A percentile compares a stretch with the other conserved stretches of the same genome.
Conservation (phyloP, 1,140 invertebrate species). For the Drosophila neocordata region DNA sequence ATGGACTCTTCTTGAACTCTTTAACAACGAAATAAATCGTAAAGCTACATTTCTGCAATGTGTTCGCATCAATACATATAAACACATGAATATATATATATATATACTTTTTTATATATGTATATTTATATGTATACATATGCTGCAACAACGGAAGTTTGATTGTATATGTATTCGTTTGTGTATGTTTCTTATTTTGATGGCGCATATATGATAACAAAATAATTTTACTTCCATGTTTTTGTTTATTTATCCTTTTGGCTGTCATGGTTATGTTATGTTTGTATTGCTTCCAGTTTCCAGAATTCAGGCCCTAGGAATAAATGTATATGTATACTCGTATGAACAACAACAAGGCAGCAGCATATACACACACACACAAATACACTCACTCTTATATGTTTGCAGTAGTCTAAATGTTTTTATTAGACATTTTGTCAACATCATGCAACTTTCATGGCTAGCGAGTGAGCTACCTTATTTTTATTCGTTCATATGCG, state of each 20-base stretch:
- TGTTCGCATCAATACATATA: neutral
- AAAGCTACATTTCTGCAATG: too few relatives aligned
- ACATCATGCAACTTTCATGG: constrained; percentile 48
- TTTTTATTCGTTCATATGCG: constrained; percentile 43
- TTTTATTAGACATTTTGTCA: constrained; percentile 66
- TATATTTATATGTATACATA: neutral
- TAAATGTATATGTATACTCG: neutral
- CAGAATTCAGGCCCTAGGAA: neutral
- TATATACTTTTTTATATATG: too few relatives aligned
- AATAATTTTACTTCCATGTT: constrained; percentile 58
- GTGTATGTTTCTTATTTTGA: constrained; percentile 38
- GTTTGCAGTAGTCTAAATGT: constrained; percentile 43
- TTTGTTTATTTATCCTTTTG: constrained; percentile 61
- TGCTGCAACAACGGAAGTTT: neutral
- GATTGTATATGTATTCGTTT: neutral
- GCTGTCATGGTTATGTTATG: constrained; percentile 26
- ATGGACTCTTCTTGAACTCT: neutral
- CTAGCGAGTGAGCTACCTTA: constrained; percentile 22
- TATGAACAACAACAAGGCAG: too few relatives aligned
- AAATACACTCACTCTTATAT: neutral
- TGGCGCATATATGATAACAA: constrained; percentile 61
- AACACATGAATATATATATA: neutral
- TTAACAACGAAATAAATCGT: constrained; percentile 45
- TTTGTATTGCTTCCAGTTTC: constrained; percentile 26
- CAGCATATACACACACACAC: neutral